Evolutionary conservation across 2,113 vertebrate species (phyloP).

Genomic region (Ardeotis arabs): DNA sequence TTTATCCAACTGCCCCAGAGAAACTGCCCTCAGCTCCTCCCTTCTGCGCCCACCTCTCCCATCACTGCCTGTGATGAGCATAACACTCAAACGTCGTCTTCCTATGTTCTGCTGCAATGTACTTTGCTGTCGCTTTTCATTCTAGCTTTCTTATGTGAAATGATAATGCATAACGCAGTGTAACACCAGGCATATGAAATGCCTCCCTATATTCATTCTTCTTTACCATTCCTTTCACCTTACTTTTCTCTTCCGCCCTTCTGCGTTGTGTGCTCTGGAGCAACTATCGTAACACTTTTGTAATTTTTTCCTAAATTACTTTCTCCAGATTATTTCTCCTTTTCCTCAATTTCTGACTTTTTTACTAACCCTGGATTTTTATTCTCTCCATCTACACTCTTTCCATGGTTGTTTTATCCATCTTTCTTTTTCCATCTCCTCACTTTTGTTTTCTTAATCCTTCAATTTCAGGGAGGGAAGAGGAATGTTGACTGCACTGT

Average conservation of each 20-base stretch:
- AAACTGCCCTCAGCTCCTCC: not conserved
- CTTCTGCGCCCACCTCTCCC: not conserved
- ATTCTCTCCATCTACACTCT: not conserved
- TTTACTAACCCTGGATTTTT: not conserved
- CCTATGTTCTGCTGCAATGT: not conserved
- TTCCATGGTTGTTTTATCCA: not conserved
- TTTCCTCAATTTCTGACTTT: not conserved
- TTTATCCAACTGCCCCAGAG: not conserved
- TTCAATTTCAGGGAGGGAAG: not conserved
- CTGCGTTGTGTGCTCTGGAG: not conserved
- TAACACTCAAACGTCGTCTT: accelerated
- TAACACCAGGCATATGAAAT: not conserved
- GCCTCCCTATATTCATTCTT: not conserved
- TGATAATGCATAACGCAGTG: accelerated
- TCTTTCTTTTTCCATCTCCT: not conserved
- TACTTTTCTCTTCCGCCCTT: not conserved
- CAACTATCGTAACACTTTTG: not conserved
- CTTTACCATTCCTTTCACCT: not conserved
- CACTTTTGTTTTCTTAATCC: not conserved
- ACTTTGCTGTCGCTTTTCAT: not conserved
- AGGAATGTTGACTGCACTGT: accelerated
- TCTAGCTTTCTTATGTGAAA: not conserved
- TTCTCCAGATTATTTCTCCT: not conserved
- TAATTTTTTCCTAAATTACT: not conserved
- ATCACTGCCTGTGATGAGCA: accelerated